Base-by-base conservation (phyloP, 2,888 invertebrate species). In the Prosapia bicincta region DNA sequence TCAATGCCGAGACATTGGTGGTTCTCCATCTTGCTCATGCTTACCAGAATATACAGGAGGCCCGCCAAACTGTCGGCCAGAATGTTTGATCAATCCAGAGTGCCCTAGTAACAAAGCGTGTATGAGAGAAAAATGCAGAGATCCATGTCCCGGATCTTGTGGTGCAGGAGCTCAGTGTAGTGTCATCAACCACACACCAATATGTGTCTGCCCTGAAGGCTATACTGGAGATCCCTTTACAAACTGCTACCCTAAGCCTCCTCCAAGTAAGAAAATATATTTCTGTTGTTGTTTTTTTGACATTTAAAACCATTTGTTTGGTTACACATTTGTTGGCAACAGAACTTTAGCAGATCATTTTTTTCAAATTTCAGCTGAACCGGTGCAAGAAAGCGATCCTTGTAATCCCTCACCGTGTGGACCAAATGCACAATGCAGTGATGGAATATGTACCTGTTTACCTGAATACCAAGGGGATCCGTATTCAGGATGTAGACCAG, bases 401-500 rank as follows among this genome's bases (percentile, higher is more conserved):
- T 94, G 94, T 83, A 83, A 90, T 73, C 93, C 93, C 26, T 91
- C 92, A 66, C 93, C 38, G 3, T 38, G 38, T 38, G 38, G 93
- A 92, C 71, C 38, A 10, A 38, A 38, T 38, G 38, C 38, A 1
- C 86, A 89, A 81, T 94, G 94, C 83, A 82, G 83, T 77, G 87
- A 91, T 80, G 93, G 93, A 70, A 84, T 88, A 77, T 93, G 93
- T 82, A 88, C 90, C 25, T 93, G 93, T 82, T 83, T 90, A 79
- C 87, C 90, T 26, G 92, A 93, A 83, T 95, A 91, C 83, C 89
- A 94, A 70, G 96, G 96, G 78, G 89, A 94, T 81, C 93, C 96
- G 72, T 95, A 92, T 81, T 92, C 95, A 28, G 94, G 93, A 82
- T 95, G 95, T 83, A 88, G 94, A 82, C 94, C 95, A 0, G 94